phyloP scores from a whole-genome alignment of 1,140 invertebrate genomes.

The Apis dorsata region DNA sequence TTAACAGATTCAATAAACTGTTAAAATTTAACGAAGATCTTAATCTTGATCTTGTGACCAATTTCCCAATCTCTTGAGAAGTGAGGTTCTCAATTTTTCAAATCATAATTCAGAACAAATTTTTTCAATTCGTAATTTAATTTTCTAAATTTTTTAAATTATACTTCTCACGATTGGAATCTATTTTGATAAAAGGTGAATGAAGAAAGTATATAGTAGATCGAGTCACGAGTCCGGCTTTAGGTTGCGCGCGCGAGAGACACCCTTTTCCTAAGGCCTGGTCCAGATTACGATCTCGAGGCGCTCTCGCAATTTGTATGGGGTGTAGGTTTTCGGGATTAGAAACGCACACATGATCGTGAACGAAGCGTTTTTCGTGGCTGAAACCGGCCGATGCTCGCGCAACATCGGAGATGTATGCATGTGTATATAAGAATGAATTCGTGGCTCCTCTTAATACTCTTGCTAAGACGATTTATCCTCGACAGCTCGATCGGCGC shows the following conservation, averaged over 20 bases:
- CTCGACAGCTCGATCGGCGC: constrained; percentile 45
- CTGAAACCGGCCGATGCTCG: constrained; percentile 23
- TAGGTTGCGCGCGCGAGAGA: constrained; percentile 19
- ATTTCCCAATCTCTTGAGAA: too few relatives aligned
- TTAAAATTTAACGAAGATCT: too few relatives aligned
- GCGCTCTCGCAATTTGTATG: constrained; percentile 65
- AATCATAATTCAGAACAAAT: too few relatives aligned
- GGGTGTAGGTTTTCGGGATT: constrained; percentile 70
- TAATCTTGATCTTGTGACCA: too few relatives aligned
- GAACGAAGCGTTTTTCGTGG: constrained; percentile 36
- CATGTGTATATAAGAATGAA: constrained; percentile 32
- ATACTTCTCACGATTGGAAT: not conserved
- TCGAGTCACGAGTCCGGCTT: constrained; percentile 39
- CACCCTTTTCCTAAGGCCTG: constrained; percentile 26
- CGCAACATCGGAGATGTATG: not conserved
- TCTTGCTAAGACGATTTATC: constrained; percentile 52
- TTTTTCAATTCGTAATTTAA: too few relatives aligned
- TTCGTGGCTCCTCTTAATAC: constrained; percentile 49
- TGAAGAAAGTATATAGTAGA: not conserved
- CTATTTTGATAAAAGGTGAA: not conserved
- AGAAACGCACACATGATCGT: constrained; percentile 44
- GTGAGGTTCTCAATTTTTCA: too few relatives aligned
- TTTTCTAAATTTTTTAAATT: too few relatives aligned
- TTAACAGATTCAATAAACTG: too few relatives aligned
- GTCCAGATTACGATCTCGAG: constrained; percentile 57